Conservation (phyloP, 1,140 invertebrate genomes). For the Caerostris extrusa region DNA sequence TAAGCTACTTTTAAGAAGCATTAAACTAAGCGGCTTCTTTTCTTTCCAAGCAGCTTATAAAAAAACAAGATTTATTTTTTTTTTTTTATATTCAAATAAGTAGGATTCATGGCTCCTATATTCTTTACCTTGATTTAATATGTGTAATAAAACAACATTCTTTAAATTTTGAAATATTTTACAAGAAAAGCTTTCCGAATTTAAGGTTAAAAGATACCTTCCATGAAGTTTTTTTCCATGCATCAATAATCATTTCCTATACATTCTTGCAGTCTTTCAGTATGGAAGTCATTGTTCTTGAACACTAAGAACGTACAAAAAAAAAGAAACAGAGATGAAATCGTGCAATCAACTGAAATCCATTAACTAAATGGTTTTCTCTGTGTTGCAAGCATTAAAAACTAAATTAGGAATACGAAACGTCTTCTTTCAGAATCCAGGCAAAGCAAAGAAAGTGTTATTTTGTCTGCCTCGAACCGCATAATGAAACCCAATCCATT, state of each 20-base stretch:
- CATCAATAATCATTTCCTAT: neutral
- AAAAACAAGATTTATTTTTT: too few relatives aligned
- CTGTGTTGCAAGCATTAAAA: constrained; percentile 32
- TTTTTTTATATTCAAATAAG: too few relatives aligned
- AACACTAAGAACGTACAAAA: constrained; percentile 14
- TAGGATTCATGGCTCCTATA: too few relatives aligned
- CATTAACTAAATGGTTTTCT: constrained; percentile 64
- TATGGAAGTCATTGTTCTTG: constrained; percentile 29
- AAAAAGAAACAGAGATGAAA: constrained; percentile 46
- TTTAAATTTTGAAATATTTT: neutral
- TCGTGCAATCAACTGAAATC: constrained; percentile 67
- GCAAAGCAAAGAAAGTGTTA: constrained; percentile 61
- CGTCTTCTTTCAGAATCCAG: constrained; percentile 42
- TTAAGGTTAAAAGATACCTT: neutral
- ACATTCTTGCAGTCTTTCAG: neutral
- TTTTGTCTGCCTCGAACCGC: constrained; percentile 48
- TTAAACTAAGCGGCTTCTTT: too few relatives aligned
- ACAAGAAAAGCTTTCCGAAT: neutral
- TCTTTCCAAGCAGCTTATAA: too few relatives aligned
- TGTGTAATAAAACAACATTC: neutral
- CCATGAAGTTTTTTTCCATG: neutral
- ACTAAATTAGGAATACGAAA: constrained; percentile 55
- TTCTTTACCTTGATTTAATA: too few relatives aligned
- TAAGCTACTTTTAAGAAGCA: too few relatives aligned
- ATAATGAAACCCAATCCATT: constrained; percentile 63